Evolutionary conservation across 2,888 invertebrate species (phyloP).

Genomic region (Philaethria dido): DNA sequence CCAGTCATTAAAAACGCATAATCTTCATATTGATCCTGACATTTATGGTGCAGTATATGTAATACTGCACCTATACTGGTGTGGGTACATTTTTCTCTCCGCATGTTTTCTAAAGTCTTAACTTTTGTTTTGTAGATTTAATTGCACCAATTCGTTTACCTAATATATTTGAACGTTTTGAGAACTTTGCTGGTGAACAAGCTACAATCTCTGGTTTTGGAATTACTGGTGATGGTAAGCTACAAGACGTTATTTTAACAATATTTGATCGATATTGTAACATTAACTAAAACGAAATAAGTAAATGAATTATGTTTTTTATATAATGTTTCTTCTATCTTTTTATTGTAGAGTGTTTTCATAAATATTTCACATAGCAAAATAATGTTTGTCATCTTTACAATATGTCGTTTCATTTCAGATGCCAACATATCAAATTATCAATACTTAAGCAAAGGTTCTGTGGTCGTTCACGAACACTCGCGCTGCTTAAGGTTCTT

Average conservation of each 20-base stretch:
- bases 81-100: background rate
- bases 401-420: no score
- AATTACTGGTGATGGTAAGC: slow-evolving; percentile 28
- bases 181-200: slow-evolving; percentile 10
- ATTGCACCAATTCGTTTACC: slow-evolving; percentile 31
- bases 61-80: no score
- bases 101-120: background rate
- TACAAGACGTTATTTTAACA: background rate
- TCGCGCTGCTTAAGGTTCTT: slow-evolving; percentile 42
- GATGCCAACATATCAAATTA: slow-evolving; percentile 29
- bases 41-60: no score
- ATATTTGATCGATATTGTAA: background rate
- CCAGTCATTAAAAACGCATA: no score
- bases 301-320: background rate
- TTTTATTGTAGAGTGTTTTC: no score
- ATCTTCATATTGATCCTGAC: no score
- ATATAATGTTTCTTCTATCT: no score
- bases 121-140: slow-evolving; percentile 17
- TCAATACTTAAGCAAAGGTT: slow-evolving; percentile 43
- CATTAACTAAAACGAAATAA: no score
- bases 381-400: no score
- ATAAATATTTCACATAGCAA: background rate
- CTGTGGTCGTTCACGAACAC: slow-evolving; percentile 46
- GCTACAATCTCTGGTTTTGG: slow-evolving; percentile 33
- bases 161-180: slow-evolving; percentile 5